Conservation (phyloP, 1,140 invertebrate species). For the Hyposmocoma kahamanoa region DNA sequence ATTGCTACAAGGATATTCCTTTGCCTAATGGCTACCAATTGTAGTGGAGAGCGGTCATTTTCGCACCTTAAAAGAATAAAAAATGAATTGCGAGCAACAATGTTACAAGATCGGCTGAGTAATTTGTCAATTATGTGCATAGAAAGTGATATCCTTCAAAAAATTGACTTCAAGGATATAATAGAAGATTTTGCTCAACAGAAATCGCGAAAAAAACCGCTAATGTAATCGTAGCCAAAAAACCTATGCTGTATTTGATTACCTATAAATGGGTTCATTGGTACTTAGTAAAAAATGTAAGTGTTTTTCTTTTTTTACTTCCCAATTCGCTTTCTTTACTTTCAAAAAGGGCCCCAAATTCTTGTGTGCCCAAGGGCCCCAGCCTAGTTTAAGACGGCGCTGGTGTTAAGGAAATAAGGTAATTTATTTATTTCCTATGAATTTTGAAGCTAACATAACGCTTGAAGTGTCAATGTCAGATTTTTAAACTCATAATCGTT, state of each 20-base stretch:
- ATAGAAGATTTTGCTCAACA: constrained; percentile 16
- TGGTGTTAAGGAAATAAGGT: no score
- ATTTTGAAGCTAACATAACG: no score
- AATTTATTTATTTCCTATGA: no score
- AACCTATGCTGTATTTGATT: no score
- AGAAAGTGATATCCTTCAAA: constrained; percentile 23
- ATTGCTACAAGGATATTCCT: constrained; percentile 35
- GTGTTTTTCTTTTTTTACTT: background rate
- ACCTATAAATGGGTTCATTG: no score
- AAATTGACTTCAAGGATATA: constrained; percentile 13
- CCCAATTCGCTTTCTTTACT: constrained; percentile 1
- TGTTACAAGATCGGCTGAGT: constrained; percentile 24
- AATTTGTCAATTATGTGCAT: constrained; percentile 25
- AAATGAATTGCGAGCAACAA: no score
- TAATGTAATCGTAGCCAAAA: constrained; percentile 10
- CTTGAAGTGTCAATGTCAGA: no score
- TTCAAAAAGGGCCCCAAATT: background rate
- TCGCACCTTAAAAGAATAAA: constrained; percentile 30
- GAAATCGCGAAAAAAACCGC: constrained; percentile 17
- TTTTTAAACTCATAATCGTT: no score
- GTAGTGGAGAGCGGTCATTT: constrained; percentile 28
- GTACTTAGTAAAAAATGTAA: no score
- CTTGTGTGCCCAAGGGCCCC: constrained; percentile 4
- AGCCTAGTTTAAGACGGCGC: background rate
- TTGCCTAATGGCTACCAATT: constrained; percentile 27